These are phyloP conservation scores for Frieseomelitta varia DNA, from an alignment of 1,140 invertebrate species.

Conservation along the genomic window DNA sequence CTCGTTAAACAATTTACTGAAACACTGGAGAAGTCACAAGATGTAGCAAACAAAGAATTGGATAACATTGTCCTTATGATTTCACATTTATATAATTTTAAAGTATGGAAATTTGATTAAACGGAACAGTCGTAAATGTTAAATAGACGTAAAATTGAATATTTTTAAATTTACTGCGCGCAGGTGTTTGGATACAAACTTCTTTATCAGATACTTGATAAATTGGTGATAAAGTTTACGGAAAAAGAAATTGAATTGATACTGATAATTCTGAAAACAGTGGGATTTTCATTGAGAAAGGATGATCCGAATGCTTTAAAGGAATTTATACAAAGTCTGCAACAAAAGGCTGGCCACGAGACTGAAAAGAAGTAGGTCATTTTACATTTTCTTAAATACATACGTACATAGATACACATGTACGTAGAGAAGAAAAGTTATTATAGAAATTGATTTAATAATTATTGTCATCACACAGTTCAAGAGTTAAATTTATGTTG, in stretches of 20 bases:
- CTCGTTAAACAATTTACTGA: slow-evolving; percentile 87
- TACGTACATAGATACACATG: background rate
- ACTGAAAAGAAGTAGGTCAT: slow-evolving; percentile 32
- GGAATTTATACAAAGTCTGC: slow-evolving; percentile 90
- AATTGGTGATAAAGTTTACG: slow-evolving; percentile 84
- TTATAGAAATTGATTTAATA: slow-evolving; percentile 26
- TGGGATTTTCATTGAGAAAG: slow-evolving; percentile 93
- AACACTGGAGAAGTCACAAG: slow-evolving; percentile 81
- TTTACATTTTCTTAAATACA: background rate
- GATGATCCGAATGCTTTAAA: slow-evolving; percentile 93
- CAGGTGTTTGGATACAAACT: slow-evolving; percentile 88
- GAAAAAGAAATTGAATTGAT: slow-evolving; percentile 95
- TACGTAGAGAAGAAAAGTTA: background rate
- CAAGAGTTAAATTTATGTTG: slow-evolving; percentile 94
- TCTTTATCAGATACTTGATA: slow-evolving; percentile 89
- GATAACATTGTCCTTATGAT: slow-evolving; percentile 93
- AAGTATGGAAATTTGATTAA: slow-evolving; percentile 83
- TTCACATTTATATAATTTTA: slow-evolving; percentile 94
- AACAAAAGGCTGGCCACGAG: slow-evolving; percentile 84
- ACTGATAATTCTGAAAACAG: slow-evolving; percentile 88
- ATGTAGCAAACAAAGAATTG: slow-evolving; percentile 90
- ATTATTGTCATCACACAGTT: slow-evolving; percentile 81
- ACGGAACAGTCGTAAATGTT: slow-evolving; percentile 87
- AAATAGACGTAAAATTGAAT: slow-evolving; percentile 72
- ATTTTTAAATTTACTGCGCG: slow-evolving; percentile 51